A percentile compares a stretch with the other conserved stretches of the same genome.
Conservation (phyloP, 2,888 invertebrate species). For the Pseudoips prasinana region DNA sequence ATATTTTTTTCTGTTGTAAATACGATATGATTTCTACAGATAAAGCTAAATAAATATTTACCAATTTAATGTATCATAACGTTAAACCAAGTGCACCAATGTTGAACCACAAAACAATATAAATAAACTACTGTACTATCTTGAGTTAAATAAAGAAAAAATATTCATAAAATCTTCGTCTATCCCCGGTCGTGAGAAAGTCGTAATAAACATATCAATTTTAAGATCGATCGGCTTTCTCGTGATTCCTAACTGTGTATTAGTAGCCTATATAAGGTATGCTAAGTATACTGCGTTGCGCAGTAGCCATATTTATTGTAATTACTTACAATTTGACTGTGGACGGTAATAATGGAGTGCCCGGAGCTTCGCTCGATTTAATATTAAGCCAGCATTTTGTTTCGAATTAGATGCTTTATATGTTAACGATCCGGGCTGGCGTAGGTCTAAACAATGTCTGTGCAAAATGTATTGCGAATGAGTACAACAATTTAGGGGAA, state of each 20-base stretch:
- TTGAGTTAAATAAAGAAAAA: too few species aligned
- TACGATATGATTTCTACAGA: too few species aligned
- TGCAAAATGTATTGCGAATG: background rate
- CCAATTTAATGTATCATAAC: too few species aligned
- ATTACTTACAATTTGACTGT: constrained; percentile 80
- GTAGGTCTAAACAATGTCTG: background rate
- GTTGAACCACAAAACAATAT: too few species aligned
- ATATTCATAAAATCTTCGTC: constrained; percentile 7
- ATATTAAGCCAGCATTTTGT: constrained; percentile 65
- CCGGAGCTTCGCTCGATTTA: constrained; percentile 67
- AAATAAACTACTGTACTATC: too few species aligned
- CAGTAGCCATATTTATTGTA: constrained; percentile 76
- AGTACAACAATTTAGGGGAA: too few species aligned
- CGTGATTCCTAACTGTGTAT: constrained; percentile 78
- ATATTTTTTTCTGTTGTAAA: too few species aligned
- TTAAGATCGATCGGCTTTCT: constrained; percentile 71
- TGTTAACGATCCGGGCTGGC: constrained; percentile 29
- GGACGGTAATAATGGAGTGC: constrained; percentile 65
- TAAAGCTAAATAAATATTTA: too few species aligned
- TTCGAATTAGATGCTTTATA: constrained; percentile 68
- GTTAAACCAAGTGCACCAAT: too few species aligned
- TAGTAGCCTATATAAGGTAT: constrained; percentile 70
- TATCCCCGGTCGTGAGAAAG: constrained; percentile 73
- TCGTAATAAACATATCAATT: constrained; percentile 80
- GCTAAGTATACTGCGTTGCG: constrained; percentile 53